Percentiles rank a stretch among this genome's conserved stretches.
Evolutionary conservation across 2,797 vertebrate species (phyloP).

Genomic region (Leptoclinus maculatus): DNA sequence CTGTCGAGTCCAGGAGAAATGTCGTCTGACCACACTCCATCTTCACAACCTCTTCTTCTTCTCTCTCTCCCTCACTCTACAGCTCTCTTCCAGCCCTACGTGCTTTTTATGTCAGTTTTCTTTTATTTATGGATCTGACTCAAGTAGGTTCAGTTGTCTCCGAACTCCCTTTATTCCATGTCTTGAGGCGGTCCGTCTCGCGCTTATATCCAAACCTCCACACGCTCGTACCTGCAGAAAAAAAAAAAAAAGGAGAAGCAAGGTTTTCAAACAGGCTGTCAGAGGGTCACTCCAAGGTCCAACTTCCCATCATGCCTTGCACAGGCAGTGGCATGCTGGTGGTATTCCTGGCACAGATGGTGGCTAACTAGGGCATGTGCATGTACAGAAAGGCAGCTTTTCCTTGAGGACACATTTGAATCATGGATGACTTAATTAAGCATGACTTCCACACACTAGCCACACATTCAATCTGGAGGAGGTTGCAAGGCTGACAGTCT

Average conservation of each 20-base stretch:
- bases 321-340: constrained; percentile 18
- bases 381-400: constrained; percentile 55
- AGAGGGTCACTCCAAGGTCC: constrained; percentile 45
- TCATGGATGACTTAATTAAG: constrained; percentile 69
- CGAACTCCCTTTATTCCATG: constrained; percentile 48
- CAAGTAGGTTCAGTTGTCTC: constrained; percentile 11
- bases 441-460: constrained; percentile 39
- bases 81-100: constrained; percentile 5
- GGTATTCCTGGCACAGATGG: constrained; percentile 59
- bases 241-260: constrained; percentile 16
- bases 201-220: constrained; percentile 46
- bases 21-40: constrained; percentile 64
- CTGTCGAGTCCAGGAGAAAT: constrained; percentile 63
- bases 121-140: constrained; percentile 45
- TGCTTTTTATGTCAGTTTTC: constrained; percentile 27
- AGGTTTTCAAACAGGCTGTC: constrained; percentile 18
- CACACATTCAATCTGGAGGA: constrained; percentile 27
- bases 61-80: constrained; percentile 14
- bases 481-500: constrained; percentile 5
- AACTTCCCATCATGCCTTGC: constrained; percentile 48
- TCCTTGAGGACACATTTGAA: constrained; percentile 69
- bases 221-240: constrained; percentile 47
- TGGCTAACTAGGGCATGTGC: constrained; percentile 62
- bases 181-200: constrained; percentile 12
- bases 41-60: constrained; percentile 49